phyloP scores from a whole-genome alignment of 2,888 invertebrate genomes.

The Chymomyza procnemis region DNA sequence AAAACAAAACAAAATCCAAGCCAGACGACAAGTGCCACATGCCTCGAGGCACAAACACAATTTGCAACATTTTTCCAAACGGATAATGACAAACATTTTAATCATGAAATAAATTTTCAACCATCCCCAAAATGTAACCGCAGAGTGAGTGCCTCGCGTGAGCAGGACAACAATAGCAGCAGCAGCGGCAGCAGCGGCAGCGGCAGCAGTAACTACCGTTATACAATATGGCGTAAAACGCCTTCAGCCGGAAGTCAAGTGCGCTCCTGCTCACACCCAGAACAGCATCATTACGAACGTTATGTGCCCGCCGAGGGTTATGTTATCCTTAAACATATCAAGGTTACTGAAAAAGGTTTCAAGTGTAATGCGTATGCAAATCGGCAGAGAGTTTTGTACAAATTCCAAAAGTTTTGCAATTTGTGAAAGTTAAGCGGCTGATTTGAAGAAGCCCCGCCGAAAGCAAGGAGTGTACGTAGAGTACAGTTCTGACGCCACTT shows the following conservation, averaged over 20 bases:
- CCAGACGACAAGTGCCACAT: constrained; percentile 61
- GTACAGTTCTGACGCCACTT: no score
- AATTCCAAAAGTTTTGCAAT: neutral
- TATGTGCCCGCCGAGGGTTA: constrained; percentile 17
- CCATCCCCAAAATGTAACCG: constrained; percentile 42
- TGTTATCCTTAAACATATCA: constrained; percentile 38
- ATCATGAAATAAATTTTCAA: constrained; percentile 53
- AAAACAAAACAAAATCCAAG: constrained; percentile 8
- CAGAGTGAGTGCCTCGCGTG: constrained; percentile 12
- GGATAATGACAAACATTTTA: constrained; percentile 76
- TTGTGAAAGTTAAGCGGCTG: neutral
- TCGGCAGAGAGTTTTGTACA: neutral
- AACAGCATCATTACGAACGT: neutral
- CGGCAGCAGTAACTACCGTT: constrained; percentile 20
- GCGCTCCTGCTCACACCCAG: constrained; percentile 9
- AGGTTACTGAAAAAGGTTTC: constrained; percentile 1
- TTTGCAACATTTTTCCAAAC: constrained; percentile 77
- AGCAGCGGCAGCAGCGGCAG: constrained; percentile 17
- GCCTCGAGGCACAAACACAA: constrained; percentile 75
- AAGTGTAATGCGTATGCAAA: neutral
- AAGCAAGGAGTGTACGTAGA: neutral
- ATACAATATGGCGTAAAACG: constrained; percentile 46
- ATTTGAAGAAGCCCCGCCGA: neutral
- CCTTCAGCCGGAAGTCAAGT: constrained; percentile 71
- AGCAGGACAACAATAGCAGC: constrained; percentile 35